Conservation (phyloP, 2,113 vertebrate species). For the Sinocyclocheilus anshuiensis region DNA sequence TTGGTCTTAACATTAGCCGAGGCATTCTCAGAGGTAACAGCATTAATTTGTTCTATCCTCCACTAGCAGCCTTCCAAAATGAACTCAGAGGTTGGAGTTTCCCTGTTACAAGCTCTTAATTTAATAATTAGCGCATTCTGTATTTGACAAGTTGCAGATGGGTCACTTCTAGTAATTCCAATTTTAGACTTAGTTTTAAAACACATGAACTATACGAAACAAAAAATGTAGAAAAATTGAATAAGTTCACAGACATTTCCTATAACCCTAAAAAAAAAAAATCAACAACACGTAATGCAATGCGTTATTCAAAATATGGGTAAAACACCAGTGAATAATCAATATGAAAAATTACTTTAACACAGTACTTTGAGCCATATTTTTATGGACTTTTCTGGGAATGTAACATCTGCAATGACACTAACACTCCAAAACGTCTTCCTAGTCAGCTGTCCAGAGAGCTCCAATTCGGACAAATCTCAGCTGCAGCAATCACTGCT, state of each 20-base stretch:
- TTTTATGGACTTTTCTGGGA: neutral
- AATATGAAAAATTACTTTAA: neutral
- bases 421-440: neutral
- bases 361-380: neutral
- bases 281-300: too few species aligned
- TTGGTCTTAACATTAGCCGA: constrained; percentile 11
- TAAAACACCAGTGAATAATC: neutral
- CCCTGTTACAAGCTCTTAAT: neutral
- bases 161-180: neutral
- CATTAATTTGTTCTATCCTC: constrained; percentile 18
- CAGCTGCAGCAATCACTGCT: constrained; percentile 10
- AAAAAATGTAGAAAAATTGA: too few species aligned
- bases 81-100: neutral
- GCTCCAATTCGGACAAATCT: neutral
- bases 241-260: too few species aligned
- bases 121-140: neutral
- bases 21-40: neutral
- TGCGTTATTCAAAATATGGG: neutral
- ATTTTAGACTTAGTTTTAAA: neutral
- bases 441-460: neutral
- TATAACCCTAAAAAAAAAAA: too few species aligned
- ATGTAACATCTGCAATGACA: neutral
- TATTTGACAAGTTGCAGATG: neutral
- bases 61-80: neutral
- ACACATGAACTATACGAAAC: neutral